Evolutionary conservation across 1,140 invertebrate genomes (phyloP), one percentile per base, ranked within the genome.

Genomic region (Zaprionus vittiger): DNA sequence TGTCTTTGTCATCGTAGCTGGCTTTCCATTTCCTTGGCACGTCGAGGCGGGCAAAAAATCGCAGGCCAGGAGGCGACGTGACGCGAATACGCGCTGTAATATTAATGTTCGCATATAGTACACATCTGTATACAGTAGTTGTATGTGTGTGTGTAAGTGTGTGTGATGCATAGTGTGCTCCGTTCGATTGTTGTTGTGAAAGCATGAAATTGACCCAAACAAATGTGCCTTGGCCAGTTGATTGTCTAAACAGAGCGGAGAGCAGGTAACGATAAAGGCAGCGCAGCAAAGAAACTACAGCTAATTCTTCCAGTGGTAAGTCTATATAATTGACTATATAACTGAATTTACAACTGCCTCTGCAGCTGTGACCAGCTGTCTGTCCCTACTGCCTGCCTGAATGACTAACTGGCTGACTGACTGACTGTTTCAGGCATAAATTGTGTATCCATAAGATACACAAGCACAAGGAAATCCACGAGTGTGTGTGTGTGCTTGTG

Each of bases 371-470:
- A 7, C 49, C 49, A 54, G 20, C 54, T 56, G 54, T 56, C 54
- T 31, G 54, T 63, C 34, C 7, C 31, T 26, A 0, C 22, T 38
- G 17, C 7, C 63, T 37, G 65, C 44, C 34, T 37, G 20, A 66
- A 26, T 70, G 73, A 11, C 71, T 70, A 68, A 11, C 47, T 61
- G 47, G 5, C 31, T 65, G 71, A 11, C 71, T 70, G 73, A 11
- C 47, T 61, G 47, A 9, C 31, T 68, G 71, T 83, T 82, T 81
- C 67, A 87, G 70, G 20, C 84, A 87, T 90, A 89, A 89, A 89
- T 91, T 90, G 79, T 90, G 85, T 90, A 90, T 90, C 85, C 77
- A 90, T 90, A 75, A 85, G 78, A 85, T 82, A 86, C 77, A 87
- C 77, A 81, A 61, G 65, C 65, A 63, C 67, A 52, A 57, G 37